Evolutionary conservation across 37 sponge, comb jelly and placozoan genomes (phyloP), one percentile per base, ranked within the genome.

Genomic region (Haliclona indistincta): DNA sequence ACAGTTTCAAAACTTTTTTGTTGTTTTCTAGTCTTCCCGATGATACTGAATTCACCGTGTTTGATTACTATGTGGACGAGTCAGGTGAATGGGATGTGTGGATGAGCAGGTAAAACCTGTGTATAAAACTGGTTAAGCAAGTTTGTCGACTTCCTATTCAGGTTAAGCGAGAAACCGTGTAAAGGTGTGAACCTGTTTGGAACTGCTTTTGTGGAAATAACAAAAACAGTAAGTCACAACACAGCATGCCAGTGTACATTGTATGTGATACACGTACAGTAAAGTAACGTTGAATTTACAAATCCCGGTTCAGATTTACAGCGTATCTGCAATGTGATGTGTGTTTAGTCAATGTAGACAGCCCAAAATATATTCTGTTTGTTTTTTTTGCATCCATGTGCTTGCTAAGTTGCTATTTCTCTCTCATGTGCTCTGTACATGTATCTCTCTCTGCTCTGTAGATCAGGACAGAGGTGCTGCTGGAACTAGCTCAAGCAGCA

Each of bases 21-120:
- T 70, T 61, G 2, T 23, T 36, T 82, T 62, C 11, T 45, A 74
- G 89, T 39, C 71, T 95, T 3, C 96, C 96, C 3, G 96, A 95
- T 88, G 94, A 95, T 79, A 56, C 89, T 39, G 83, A 77, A 2
- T 81, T 45, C 44, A 78, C 89, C 20, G 96, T 95, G 68, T 95
- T 88, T 82, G 93, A 95, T 68, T 95, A 91, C 78, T 92, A 92
- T 67, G 96, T 95, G 20, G 96, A 95, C 69, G 96, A 95, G 87
- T 88, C 89, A 23, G 96, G 96, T 45, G 96, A 95, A 54, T 95
- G 91, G 89, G 93, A 95, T 52, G 78, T 81, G 53, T 95, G 96
- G 96, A 81, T 84, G 56, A 80, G 80, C 36, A 77, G 82, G 91
- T 94, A 61, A 29, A 78, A 15, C 19, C 54, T 51, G 19, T 51